These are phyloP conservation scores for Propithecus coquereli DNA, from an alignment of 2,113 vertebrate species.

Conservation along the genomic window DNA sequence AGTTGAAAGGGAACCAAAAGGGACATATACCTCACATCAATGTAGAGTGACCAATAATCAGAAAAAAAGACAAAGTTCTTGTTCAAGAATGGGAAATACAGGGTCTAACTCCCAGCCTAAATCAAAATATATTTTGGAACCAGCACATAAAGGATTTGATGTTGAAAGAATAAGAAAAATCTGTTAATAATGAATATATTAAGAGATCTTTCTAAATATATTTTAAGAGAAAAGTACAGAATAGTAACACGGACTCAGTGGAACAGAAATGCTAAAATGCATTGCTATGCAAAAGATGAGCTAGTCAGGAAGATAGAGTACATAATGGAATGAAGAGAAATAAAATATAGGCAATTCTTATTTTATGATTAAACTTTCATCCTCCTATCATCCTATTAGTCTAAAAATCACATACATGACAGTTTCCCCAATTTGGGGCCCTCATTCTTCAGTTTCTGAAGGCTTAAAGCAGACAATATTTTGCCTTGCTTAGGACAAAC, in stretches of 20 bases:
- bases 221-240: background rate
- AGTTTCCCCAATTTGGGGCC: background rate
- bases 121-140: background rate
- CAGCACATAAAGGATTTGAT: background rate
- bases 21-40: background rate
- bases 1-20: background rate
- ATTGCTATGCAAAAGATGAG: background rate
- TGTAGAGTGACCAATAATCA: background rate
- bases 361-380: background rate
- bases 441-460: background rate
- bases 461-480: background rate
- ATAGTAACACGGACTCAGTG: background rate
- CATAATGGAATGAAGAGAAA: background rate
- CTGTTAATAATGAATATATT: background rate
- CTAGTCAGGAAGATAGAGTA: background rate
- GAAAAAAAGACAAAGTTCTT: background rate
- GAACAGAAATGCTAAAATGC: background rate
- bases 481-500: background rate
- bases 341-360: background rate
- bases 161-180: background rate
- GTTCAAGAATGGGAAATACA: background rate
- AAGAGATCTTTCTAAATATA: background rate
- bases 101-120: background rate
- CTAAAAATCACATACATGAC: background rate
- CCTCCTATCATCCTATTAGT: background rate